phyloP scores from a whole-genome alignment of 2,888 invertebrate species.

The Lasioglossum figueresi region DNA sequence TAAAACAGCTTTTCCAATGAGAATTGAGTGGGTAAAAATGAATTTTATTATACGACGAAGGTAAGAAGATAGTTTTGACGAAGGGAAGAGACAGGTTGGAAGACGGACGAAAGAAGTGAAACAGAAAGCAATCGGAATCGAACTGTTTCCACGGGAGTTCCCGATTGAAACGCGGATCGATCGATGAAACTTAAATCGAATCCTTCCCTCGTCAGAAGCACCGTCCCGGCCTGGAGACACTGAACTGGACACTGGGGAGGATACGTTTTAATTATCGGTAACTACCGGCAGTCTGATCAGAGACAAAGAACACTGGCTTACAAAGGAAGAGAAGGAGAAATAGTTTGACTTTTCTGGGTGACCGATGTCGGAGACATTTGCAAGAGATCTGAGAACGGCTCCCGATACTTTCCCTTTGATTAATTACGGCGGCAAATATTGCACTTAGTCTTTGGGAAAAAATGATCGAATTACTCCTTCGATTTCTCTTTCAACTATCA shows the following conservation, averaged over 20 bases:
- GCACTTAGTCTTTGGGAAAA: not conserved
- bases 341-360: conserved; percentile 21
- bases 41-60: not conserved
- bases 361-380: conserved; percentile 24
- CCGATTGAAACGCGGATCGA: conserved; percentile 44
- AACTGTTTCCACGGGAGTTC: conserved; percentile 12
- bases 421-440: not conserved
- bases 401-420: not conserved
- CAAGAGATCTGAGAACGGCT: conserved; percentile 21
- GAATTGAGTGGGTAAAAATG: not conserved
- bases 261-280: conserved; percentile 69
- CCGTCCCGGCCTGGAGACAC: conserved; percentile 24
- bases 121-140: conserved; percentile 28
- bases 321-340: conserved; percentile 22
- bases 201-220: conserved; percentile 31
- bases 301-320: conserved; percentile 30
- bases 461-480: not conserved
- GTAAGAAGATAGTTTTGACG: not conserved
- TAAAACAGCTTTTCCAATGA: not conserved
- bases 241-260: conserved; percentile 45
- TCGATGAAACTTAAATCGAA: conserved; percentile 45
- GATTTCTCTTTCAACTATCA: not conserved
- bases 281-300: conserved; percentile 39
- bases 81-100: not conserved
- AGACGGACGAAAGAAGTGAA: not conserved